phyloP scores from a whole-genome alignment of 1,140 invertebrate species.

The Drosophila orosa region DNA sequence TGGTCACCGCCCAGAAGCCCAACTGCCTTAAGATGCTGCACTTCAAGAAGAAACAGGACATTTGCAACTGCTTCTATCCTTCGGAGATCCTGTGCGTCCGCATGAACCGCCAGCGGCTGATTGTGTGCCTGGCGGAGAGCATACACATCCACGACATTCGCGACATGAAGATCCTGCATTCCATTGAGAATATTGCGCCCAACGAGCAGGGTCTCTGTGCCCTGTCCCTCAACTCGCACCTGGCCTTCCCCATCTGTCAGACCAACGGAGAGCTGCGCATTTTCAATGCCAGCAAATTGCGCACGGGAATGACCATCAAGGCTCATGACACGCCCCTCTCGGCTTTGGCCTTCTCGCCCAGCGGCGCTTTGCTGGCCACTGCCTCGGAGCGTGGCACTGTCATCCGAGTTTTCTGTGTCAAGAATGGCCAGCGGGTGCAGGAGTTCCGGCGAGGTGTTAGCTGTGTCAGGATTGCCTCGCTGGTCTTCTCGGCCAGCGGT shows the following conservation, averaged over 20 bases:
- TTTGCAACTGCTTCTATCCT: constrained; percentile 99
- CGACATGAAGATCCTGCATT: constrained; percentile 99
- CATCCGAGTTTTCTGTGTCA: constrained; percentile 96
- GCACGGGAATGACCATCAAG: constrained; percentile 96
- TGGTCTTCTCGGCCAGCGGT: constrained; percentile 97
- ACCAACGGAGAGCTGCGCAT: constrained; percentile 98
- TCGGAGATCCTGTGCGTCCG: constrained; percentile 98
- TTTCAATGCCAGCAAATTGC: constrained; percentile 97
- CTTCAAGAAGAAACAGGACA: constrained; percentile 99
- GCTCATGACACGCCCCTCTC: constrained; percentile 98
- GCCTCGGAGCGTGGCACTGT: constrained; percentile 99
- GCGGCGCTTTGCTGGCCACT: constrained; percentile 95
- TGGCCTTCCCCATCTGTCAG: constrained; percentile 98
- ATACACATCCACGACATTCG: constrained; percentile 99
- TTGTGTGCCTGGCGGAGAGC: constrained; percentile 98
- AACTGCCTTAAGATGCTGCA: constrained; percentile 92
- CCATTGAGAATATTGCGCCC: constrained; percentile 98
- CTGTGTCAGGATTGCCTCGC: constrained; percentile 95
- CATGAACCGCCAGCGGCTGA: constrained; percentile 96
- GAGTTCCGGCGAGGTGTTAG: constrained; percentile 98
- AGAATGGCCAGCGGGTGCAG: constrained; percentile 94
- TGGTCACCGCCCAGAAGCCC: constrained; percentile 80
- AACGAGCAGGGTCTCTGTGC: constrained; percentile 97
- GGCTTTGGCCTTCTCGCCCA: constrained; percentile 95
- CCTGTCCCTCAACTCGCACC: constrained; percentile 94